These are phyloP conservation scores for Patella caerulea DNA, from an alignment of 2,888 invertebrate genomes.

Conservation along the genomic window DNA sequence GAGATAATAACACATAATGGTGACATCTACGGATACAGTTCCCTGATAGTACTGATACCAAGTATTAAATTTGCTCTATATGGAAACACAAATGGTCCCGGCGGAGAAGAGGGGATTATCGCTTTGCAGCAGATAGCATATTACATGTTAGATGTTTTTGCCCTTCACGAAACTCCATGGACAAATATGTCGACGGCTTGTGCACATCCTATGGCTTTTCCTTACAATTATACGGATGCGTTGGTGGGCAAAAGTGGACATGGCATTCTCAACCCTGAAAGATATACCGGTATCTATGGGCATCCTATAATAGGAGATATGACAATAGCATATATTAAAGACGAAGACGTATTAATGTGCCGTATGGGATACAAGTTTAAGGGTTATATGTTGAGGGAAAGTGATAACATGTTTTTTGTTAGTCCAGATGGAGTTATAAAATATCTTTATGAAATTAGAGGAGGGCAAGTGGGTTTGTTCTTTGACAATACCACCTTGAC, in stretches of 20 bases:
- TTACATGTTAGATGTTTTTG: conserved; percentile 14
- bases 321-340: not conserved
- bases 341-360: not conserved
- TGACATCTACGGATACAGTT: conserved; percentile 16
- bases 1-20: conserved; percentile 16
- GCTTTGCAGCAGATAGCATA: conserved; percentile 15
- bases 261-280: not conserved
- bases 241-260: not conserved
- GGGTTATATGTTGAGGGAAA: not conserved
- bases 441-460: too few relatives aligned
- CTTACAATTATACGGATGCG: too few relatives aligned
- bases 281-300: conserved; percentile 4
- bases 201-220: not conserved
- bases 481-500: too few relatives aligned
- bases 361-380: not conserved
- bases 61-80: conserved; percentile 9
- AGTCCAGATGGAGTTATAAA: too few relatives aligned
- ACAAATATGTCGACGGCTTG: conserved; percentile 11
- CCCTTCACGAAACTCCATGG: conserved; percentile 17
- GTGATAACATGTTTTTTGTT: too few relatives aligned
- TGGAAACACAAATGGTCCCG: conserved; percentile 16
- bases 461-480: too few relatives aligned
- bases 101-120: not conserved
- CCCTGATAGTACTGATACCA: not conserved
- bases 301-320: not conserved